Conservation (phyloP, 2,888 invertebrate species). For the Lissocephala sabroskyi region DNA sequence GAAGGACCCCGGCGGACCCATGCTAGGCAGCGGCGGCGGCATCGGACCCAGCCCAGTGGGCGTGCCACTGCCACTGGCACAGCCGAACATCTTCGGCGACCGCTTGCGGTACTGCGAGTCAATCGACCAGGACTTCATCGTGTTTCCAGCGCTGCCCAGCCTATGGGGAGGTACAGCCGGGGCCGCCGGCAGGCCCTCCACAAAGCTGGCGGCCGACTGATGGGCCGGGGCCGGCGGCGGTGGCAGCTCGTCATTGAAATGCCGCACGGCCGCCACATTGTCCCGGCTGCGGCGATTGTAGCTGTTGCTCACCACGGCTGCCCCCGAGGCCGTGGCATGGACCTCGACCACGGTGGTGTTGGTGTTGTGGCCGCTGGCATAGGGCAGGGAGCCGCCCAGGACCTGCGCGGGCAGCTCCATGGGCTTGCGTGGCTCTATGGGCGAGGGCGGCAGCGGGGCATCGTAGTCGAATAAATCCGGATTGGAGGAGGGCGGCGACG, state of each 20-base stretch:
- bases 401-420: conserved; percentile 68
- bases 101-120: conserved; percentile 83
- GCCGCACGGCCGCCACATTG: conserved; percentile 55
- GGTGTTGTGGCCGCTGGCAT: neutral
- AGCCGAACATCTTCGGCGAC: conserved; percentile 75
- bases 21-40: conserved; percentile 42
- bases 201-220: conserved; percentile 28
- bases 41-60: conserved; percentile 54
- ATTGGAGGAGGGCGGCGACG: conserved; percentile 70
- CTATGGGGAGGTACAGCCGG: conserved; percentile 84
- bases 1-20: conserved; percentile 32
- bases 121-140: conserved; percentile 89
- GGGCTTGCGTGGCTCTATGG: conserved; percentile 77
- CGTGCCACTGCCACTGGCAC: conserved; percentile 71
- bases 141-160: conserved; percentile 75
- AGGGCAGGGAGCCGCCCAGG: conserved; percentile 17
- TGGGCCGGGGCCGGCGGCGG: conserved; percentile 64
- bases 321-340: conserved; percentile 53
- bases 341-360: conserved; percentile 51
- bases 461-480: conserved; percentile 65
- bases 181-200: conserved; percentile 70
- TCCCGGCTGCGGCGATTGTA: conserved; percentile 53
- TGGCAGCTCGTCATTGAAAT: conserved; percentile 64
- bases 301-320: conserved; percentile 49
- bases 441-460: conserved; percentile 85